These are phyloP conservation scores for Leptinotarsa defecta DNA, from an alignment of 1,140 invertebrate genomes.

Conservation along the genomic window DNA sequence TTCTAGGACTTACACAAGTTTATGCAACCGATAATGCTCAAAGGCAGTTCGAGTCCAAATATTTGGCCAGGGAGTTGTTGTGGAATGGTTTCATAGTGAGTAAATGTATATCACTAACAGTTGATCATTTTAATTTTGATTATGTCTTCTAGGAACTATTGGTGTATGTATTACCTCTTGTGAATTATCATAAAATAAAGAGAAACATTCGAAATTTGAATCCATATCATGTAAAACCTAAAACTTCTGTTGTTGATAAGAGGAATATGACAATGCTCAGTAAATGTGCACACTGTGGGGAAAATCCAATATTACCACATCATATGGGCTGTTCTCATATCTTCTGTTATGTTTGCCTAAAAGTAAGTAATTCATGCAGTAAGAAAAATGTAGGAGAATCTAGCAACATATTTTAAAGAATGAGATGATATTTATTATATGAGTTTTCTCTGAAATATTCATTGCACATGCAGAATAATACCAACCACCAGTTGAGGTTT, in stretches of 20 bases:
- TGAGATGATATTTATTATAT: no score
- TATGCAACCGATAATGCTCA: slow-evolving; percentile 42
- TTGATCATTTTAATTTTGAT: background rate
- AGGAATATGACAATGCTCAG: slow-evolving; percentile 56
- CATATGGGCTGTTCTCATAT: slow-evolving; percentile 68
- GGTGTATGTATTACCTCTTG: slow-evolving; percentile 51
- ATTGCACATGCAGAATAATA: no score
- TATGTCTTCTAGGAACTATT: slow-evolving; percentile 45
- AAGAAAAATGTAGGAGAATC: no score
- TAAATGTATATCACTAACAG: slow-evolving; percentile 8
- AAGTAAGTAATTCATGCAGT: slow-evolving; percentile 50
- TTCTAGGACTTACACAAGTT: slow-evolving; percentile 51
- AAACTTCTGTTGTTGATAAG: slow-evolving; percentile 21
- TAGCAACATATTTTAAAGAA: no score
- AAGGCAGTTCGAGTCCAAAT: slow-evolving; percentile 49
- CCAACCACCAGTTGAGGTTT: no score
- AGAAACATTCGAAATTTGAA: slow-evolving; percentile 46
- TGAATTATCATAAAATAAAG: slow-evolving; percentile 54
- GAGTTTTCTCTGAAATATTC: no score
- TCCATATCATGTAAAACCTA: slow-evolving; percentile 45
- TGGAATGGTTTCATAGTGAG: slow-evolving; percentile 56
- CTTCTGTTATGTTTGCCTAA: slow-evolving; percentile 69
- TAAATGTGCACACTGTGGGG: slow-evolving; percentile 62
- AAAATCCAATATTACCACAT: slow-evolving; percentile 64
- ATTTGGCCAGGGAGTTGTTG: slow-evolving; percentile 52